Evolutionary conservation across 2,797 vertebrate species (phyloP).

Genomic region (Acrossocheilus wenchowensis): DNA sequence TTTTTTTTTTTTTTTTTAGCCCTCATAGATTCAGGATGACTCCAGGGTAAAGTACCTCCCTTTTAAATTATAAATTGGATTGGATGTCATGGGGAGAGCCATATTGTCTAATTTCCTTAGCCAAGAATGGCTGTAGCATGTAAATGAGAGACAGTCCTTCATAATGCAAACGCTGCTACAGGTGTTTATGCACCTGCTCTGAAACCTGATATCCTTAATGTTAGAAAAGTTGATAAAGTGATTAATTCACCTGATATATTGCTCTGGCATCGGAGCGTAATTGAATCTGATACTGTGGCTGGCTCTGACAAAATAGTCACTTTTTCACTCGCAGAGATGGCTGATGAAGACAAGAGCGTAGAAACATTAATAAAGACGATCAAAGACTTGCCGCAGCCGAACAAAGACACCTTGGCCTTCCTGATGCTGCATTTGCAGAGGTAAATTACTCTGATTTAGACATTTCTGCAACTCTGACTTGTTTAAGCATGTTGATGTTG

Average conservation of each 20-base stretch:
- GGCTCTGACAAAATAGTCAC: background rate
- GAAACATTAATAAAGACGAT: conserved; percentile 72
- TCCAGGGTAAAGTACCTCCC: conserved; percentile 43
- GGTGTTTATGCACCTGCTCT: conserved; percentile 21
- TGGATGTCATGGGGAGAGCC: conserved; percentile 37
- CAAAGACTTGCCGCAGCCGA: conserved; percentile 78
- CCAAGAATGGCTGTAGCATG: conserved; percentile 55
- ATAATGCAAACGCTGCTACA: conserved; percentile 12
- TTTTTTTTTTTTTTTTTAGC: conserved; percentile 11
- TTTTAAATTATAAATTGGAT: conserved; percentile 59
- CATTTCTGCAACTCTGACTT: background rate
- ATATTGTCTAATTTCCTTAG: conserved; percentile 52
- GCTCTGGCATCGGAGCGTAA: background rate
- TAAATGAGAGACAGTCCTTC: conserved; percentile 47
- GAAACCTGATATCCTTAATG: conserved; percentile 6
- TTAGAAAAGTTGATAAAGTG: conserved; percentile 11
- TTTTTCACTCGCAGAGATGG: conserved; percentile 73
- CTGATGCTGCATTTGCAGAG: conserved; percentile 87
- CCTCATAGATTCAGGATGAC: conserved; percentile 50
- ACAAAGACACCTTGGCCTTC: conserved; percentile 85
- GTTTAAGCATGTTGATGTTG: background rate
- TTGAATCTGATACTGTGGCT: background rate
- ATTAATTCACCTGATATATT: conserved; percentile 6
- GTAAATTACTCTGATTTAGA: conserved; percentile 60
- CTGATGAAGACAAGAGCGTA: conserved; percentile 68